Evolutionary conservation across 2,113 vertebrate species (phyloP).

Genomic region (Uropsilus gracilis): DNA sequence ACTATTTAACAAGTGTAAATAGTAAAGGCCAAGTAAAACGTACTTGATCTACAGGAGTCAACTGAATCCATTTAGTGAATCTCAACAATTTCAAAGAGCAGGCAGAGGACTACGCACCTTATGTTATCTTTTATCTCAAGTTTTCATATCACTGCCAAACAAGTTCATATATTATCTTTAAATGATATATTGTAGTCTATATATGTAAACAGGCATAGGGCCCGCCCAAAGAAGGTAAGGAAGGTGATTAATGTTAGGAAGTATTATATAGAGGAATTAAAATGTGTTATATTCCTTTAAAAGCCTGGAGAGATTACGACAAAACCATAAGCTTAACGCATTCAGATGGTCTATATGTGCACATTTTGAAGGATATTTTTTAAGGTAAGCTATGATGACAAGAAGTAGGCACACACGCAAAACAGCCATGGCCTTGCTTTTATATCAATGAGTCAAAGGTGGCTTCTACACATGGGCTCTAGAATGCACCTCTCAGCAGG

Average conservation of each 20-base stretch:
- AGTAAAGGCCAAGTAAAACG: too few species aligned
- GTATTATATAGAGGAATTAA: neutral
- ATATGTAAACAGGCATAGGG: neutral
- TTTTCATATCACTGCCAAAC: neutral
- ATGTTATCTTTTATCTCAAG: neutral
- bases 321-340: neutral
- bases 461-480: neutral
- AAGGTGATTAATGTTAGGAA: neutral
- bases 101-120: neutral
- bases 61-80: neutral
- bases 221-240: neutral
- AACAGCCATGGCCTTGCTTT: neutral
- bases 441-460: neutral
- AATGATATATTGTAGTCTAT: neutral
- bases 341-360: neutral
- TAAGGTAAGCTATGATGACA: neutral
- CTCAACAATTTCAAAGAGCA: neutral
- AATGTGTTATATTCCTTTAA: neutral
- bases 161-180: conserved; percentile 23
- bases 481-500: neutral
- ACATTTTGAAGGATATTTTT: neutral
- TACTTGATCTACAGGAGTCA: neutral
- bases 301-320: neutral
- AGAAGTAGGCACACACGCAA: neutral
- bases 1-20: neutral